These are phyloP conservation scores for Danionella dracula DNA, from an alignment of 2,797 vertebrate genomes.

Conservation along the genomic window DNA sequence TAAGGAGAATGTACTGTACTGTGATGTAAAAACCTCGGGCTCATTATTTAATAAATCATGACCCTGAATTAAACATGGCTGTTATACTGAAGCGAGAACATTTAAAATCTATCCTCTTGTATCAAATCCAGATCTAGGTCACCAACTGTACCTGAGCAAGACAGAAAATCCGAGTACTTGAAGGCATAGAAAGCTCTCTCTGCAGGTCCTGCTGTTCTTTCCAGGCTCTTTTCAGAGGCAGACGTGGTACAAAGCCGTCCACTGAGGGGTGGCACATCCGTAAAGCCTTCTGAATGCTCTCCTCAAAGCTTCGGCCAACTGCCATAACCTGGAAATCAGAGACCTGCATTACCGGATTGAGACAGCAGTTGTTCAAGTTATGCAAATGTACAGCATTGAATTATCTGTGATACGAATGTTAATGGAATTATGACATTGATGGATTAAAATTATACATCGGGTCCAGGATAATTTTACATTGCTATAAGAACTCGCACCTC, in stretches of 20 bases:
- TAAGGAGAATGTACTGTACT: no score
- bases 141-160: constrained; percentile 80
- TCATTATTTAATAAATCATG: neutral
- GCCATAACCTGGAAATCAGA: constrained; percentile 81
- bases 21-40: neutral
- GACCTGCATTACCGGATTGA: neutral
- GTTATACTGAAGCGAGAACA: neutral
- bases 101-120: neutral
- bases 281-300: constrained; percentile 91
- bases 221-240: constrained; percentile 89
- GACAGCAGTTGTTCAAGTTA: neutral
- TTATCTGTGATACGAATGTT: neutral
- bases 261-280: constrained; percentile 92
- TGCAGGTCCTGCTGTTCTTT: constrained; percentile 66
- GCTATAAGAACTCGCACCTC: constrained; percentile 67
- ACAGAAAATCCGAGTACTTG: constrained; percentile 83
- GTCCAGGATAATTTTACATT: constrained; percentile 2
- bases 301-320: constrained; percentile 88
- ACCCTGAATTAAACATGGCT: neutral
- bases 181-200: constrained; percentile 82
- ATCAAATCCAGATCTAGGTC: neutral
- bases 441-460: neutral
- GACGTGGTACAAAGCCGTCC: constrained; percentile 79
- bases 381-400: neutral
- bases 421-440: neutral